Percentiles rank a stretch among this genome's conserved stretches.
phyloP scores from a whole-genome alignment of 1,140 invertebrate species.

The Pseudomyrmex cubaensis region DNA sequence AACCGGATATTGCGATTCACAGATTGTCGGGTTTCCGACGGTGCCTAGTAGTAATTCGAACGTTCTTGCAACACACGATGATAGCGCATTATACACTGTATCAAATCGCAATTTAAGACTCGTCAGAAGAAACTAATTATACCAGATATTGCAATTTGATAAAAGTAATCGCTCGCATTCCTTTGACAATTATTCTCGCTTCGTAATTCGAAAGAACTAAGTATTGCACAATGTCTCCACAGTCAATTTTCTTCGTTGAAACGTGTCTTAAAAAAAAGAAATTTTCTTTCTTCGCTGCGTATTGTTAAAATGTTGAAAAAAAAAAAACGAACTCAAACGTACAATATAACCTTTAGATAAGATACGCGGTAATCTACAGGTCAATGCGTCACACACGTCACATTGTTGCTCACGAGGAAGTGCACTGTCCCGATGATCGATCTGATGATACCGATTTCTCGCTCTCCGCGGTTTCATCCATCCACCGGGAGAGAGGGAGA shows the following conservation, averaged over 20 bases:
- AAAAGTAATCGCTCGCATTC: background rate
- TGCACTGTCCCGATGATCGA: background rate
- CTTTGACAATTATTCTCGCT: background rate
- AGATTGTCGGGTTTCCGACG: background rate
- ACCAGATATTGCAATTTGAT: no score
- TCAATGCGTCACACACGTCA: background rate
- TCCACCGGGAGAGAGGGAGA: constrained; percentile 34
- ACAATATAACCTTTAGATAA: background rate
- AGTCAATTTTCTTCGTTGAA: background rate
- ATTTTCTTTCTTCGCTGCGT: background rate
- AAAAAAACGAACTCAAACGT: background rate
- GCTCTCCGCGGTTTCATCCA: background rate
- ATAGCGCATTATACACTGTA: background rate
- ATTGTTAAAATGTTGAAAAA: background rate
- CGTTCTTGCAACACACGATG: background rate
- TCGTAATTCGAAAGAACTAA: background rate
- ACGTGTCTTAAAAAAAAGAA: background rate
- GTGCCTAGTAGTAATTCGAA: background rate
- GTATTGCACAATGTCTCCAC: no score
- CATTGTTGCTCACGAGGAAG: constrained; percentile 15
- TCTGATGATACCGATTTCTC: background rate
- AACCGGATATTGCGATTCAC: constrained; percentile 32
- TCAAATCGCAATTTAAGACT: background rate
- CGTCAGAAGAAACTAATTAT: background rate
- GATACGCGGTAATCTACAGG: background rate